Base-by-base conservation (phyloP, 2,113 vertebrate genomes). In the Butastur rufipennis region DNA sequence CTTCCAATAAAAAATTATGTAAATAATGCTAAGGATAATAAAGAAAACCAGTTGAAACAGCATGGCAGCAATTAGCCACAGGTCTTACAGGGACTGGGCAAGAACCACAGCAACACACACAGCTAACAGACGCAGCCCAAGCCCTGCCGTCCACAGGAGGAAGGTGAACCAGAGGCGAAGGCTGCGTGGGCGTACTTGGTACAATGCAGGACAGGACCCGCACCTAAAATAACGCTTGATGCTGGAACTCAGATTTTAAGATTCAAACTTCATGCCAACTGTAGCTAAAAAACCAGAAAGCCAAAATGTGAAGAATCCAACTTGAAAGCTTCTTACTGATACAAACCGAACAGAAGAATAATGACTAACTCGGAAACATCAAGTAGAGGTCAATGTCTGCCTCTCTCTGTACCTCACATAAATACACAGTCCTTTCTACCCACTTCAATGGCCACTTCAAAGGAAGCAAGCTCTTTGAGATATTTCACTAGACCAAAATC, bases 371-470 rank as follows among this genome's bases (percentile, higher is more conserved):
- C 65, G 66, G 81, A 96, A 96, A 93, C 36, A 77, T 77, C 63
- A 87, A 94, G 61, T 3, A 93, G 96, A 96, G 92, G 96, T 85
- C 97, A 95, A 45, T 8, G 62, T 22, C 78, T 79, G 50, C 67
- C 43, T 82, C 50, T 55, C 61, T 86, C 65, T 62, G 79, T 86
- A 91, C 77, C 79, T 96, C 94, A 73, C 48, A 68, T 74, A 87
- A 75, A 92, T 34, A 88, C 12, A 17, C 23, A 50, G 47, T 47
- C 23, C 68, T 86, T 90, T 73, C 67, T 95, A 79, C 19, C 48
- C 19, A 22, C n/a, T 59, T 62, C 38, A 17, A 36, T 47, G 59
- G 77, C 55, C 26, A 8, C 86, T 95, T 93, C 91, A 94, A 72
- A 93, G 25, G 2, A 32, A 88, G 68, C 38, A 83, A 89, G 66